Percentiles rank a stretch among this genome's conserved stretches.
These are phyloP conservation scores for Anarsia innoxiella DNA, from an alignment of 2,888 invertebrate species.

Conservation along the genomic window DNA sequence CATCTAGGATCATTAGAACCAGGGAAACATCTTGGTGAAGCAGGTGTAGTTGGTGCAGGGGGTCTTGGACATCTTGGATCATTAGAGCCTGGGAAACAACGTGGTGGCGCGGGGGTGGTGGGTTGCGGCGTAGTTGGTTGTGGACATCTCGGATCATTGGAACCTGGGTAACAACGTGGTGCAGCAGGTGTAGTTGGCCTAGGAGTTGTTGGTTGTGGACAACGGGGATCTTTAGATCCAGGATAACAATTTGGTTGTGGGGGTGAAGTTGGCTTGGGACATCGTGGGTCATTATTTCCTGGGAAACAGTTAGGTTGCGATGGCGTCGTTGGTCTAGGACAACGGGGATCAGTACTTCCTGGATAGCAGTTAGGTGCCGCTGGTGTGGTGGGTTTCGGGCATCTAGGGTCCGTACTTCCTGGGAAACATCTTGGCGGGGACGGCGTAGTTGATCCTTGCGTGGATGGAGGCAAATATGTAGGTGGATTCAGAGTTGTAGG, in stretches of 20 bases:
- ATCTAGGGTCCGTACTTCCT: conserved; percentile 21
- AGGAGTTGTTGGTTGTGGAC: conserved; percentile 31
- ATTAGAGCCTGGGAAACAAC: conserved; percentile 20
- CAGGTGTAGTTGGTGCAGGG: conserved; percentile 19
- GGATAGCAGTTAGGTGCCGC: conserved; percentile 30
- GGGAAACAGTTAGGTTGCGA: conserved; percentile 30
- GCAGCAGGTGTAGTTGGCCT: conserved; percentile 19
- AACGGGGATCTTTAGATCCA: conserved; percentile 30
- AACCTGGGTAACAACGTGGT: conserved; percentile 22
- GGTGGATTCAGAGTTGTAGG: conserved; percentile 29
- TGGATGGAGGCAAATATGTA: conserved; percentile 25
- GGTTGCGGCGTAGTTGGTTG: conserved; percentile 20
- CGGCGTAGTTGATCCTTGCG: conserved; percentile 23
- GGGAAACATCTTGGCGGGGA: conserved; percentile 22
- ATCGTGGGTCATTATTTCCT: conserved; percentile 39
- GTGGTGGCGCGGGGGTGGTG: conserved; percentile 19
- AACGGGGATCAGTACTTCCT: conserved; percentile 28
- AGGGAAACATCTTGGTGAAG: conserved; percentile 21
- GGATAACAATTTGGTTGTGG: conserved; percentile 31
- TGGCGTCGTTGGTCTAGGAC: conserved; percentile 20
- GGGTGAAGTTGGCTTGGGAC: conserved; percentile 29
- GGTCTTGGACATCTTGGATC: conserved; percentile 31
- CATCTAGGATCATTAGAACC: conserved; percentile 30
- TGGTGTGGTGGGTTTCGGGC: conserved; percentile 25
- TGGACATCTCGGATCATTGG: conserved; percentile 22